phyloP scores from a whole-genome alignment of 1,140 invertebrate genomes.

The Leptinotarsa defecta region DNA sequence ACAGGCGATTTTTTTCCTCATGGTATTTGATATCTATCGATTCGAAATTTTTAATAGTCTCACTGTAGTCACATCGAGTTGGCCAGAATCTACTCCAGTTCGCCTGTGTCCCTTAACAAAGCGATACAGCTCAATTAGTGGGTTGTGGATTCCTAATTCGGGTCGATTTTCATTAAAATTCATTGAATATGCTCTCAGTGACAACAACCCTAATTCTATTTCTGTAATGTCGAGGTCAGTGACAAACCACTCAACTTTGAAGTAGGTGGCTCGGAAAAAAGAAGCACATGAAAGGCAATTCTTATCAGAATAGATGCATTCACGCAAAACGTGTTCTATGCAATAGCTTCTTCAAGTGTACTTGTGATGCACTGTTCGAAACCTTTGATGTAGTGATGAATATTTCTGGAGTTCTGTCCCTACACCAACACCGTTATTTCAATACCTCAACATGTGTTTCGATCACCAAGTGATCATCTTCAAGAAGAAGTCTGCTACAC shows the following conservation, averaged over 20 bases:
- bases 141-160: not conserved
- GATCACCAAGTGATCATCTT: no score
- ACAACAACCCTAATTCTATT: not conserved
- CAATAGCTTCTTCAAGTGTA: not conserved
- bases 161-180: conserved; percentile 1
- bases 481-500: no score
- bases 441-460: no score
- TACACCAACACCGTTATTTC: no score
- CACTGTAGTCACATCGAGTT: not conserved
- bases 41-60: not conserved
- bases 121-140: not conserved
- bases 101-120: not conserved
- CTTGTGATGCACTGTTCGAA: not conserved
- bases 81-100: not conserved
- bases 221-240: not conserved
- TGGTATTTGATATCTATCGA: no score
- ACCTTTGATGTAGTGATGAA: no score
- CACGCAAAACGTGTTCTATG: not conserved
- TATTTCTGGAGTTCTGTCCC: no score
- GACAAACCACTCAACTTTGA: no score
- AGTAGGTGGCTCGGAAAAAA: no score
- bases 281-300: no score
- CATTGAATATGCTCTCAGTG: not conserved
- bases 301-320: no score
- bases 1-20: no score